Percentiles rank a stretch among this genome's conserved stretches.
Conservation (phyloP, 2,888 invertebrate genomes). For the Temnothorax ravouxi region DNA sequence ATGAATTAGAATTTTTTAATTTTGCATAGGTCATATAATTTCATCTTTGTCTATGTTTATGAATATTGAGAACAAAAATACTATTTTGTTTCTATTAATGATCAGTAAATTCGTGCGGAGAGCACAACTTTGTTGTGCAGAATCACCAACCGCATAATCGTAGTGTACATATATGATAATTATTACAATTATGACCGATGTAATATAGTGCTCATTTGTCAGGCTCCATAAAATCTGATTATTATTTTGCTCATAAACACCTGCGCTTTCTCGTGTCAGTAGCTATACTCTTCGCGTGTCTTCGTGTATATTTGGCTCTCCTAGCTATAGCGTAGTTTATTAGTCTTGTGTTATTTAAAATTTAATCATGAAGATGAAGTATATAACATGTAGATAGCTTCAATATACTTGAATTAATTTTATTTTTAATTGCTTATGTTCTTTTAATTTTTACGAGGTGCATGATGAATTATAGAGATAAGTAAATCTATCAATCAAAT, state of each 20-base stretch:
- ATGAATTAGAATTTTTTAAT: not conserved
- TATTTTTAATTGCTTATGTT: not conserved
- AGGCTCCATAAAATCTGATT: slow-evolving; percentile 80
- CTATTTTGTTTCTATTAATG: slow-evolving; percentile 22
- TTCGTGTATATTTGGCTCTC: slow-evolving; percentile 34
- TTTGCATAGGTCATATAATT: not conserved
- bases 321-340: not conserved
- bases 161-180: slow-evolving; percentile 73
- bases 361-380: slow-evolving; percentile 8
- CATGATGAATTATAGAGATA: not conserved
- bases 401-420: slow-evolving; percentile 5
- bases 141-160: slow-evolving; percentile 64
- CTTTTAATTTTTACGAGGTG: slow-evolving; percentile 13
- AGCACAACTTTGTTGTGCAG: slow-evolving; percentile 14
- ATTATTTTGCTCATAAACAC: slow-evolving; percentile 82
- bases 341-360: slow-evolving; percentile 12
- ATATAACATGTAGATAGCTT: not conserved
- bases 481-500: slow-evolving; percentile 10
- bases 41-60: not conserved
- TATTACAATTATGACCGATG: slow-evolving; percentile 79
- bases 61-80: not conserved
- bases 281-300: not conserved
- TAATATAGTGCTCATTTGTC: slow-evolving; percentile 79
- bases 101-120: slow-evolving; percentile 1
- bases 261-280: slow-evolving; percentile 57